Percentiles rank a stretch among this genome's conserved stretches.
phyloP scores from a whole-genome alignment of 2,888 invertebrate genomes.

The Nysson spinosus region DNA sequence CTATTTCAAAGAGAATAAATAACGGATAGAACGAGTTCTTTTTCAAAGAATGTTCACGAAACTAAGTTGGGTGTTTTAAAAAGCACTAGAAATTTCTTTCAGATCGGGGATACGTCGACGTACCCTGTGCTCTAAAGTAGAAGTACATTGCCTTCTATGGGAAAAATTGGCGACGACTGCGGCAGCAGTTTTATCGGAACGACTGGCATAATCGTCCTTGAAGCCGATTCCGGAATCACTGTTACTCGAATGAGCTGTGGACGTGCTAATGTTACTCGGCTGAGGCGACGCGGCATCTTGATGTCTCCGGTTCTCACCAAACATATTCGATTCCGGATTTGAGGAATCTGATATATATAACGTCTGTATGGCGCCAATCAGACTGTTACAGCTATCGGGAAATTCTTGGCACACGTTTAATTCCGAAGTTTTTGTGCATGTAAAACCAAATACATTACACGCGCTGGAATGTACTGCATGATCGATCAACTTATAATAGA shows the following conservation, averaged over 20 bases:
- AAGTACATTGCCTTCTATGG: constrained; percentile 62
- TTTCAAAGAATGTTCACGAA: not conserved
- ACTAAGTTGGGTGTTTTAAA: not conserved
- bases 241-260: constrained; percentile 91
- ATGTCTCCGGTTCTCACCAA: constrained; percentile 63
- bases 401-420: constrained; percentile 92
- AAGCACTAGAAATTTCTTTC: not conserved
- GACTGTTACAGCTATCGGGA: constrained; percentile 87
- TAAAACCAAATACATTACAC: constrained; percentile 90
- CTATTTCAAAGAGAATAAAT: no score
- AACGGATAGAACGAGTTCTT: no score
- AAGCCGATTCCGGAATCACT: constrained; percentile 98
- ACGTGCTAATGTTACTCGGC: constrained; percentile 89
- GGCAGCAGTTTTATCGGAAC: constrained; percentile 89
- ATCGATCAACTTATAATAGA: constrained; percentile 90
- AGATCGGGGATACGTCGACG: no score
- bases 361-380: constrained; percentile 80
- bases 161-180: constrained; percentile 88
- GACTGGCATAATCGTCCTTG: constrained; percentile 90
- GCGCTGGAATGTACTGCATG: constrained; percentile 89
- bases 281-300: constrained; percentile 83
- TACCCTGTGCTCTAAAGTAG: constrained; percentile 53
- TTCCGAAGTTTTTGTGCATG: constrained; percentile 89
- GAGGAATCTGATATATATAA: constrained; percentile 77
- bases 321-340: constrained; percentile 66